These are phyloP conservation scores for Cotesia glomerata DNA, from an alignment of 1,140 invertebrate species.

Conservation along the genomic window DNA sequence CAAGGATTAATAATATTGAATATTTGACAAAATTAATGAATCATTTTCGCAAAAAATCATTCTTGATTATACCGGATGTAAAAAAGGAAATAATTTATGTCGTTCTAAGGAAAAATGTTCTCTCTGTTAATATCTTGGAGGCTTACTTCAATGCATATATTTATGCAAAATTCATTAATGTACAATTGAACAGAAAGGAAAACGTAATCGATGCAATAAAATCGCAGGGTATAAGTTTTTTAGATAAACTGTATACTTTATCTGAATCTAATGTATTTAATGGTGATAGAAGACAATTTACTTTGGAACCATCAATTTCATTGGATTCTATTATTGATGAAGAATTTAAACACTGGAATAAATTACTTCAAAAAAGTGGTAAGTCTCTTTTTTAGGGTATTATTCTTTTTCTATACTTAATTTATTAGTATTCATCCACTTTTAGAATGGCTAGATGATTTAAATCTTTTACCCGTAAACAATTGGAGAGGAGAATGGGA, in stretches of 20 bases:
- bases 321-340: not conserved
- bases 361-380: slow-evolving; percentile 19
- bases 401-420: not conserved
- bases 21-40: slow-evolving; percentile 51
- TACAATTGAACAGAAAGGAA: not conserved
- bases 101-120: slow-evolving; percentile 55
- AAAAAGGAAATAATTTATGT: slow-evolving; percentile 59
- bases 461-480: slow-evolving; percentile 2
- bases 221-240: not conserved
- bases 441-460: slow-evolving; percentile 12
- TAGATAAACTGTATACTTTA: not conserved
- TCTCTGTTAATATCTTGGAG: slow-evolving; percentile 57
- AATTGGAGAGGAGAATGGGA: slow-evolving; percentile 20
- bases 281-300: not conserved
- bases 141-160: slow-evolving; percentile 66
- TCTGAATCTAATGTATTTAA: not conserved
- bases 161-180: slow-evolving; percentile 41
- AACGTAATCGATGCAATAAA: not conserved
- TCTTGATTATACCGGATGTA: slow-evolving; percentile 61
- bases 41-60: slow-evolving; percentile 58
- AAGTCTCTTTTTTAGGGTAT: not conserved
- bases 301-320: not conserved
- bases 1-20: slow-evolving; percentile 12
- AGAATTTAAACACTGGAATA: slow-evolving; percentile 6
- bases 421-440: not conserved